phyloP scores from a whole-genome alignment of 2,797 vertebrate species.

The Anabas testudineus region DNA sequence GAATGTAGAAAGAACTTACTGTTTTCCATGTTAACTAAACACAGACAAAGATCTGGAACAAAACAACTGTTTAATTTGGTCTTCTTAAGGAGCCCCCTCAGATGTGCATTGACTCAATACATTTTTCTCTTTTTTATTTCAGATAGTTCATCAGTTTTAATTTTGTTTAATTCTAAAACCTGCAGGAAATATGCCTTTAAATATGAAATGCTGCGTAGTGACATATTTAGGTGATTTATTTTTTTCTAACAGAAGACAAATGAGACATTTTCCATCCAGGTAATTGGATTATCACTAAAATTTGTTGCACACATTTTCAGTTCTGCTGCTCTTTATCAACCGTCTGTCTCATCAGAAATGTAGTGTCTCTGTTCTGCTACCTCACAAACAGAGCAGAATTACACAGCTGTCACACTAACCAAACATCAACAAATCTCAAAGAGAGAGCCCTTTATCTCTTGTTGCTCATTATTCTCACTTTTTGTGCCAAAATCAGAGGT shows the following conservation, averaged over 20 bases:
- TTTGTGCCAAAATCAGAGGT: slow-evolving; percentile 34
- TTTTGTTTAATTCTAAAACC: background rate
- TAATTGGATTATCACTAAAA: slow-evolving; percentile 21
- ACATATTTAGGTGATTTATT: slow-evolving; percentile 3
- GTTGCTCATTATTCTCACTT: slow-evolving; percentile 33
- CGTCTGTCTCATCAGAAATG: background rate
- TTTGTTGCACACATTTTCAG: background rate
- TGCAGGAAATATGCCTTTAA: background rate
- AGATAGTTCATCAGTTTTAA: background rate
- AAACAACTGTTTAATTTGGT: background rate
- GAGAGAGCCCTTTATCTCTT: slow-evolving; percentile 1
- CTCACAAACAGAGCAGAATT: background rate
- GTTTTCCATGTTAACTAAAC: background rate
- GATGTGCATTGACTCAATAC: background rate
- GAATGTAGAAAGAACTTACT: background rate
- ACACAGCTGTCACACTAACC: slow-evolving; percentile 7
- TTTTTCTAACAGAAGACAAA: background rate
- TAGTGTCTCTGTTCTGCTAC: background rate
- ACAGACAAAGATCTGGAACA: background rate
- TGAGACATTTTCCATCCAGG: slow-evolving; percentile 5
- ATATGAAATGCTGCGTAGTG: background rate
- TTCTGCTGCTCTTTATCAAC: background rate
- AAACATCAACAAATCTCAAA: slow-evolving; percentile 14
- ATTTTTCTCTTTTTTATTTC: background rate
- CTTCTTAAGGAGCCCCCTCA: background rate